Percentiles rank a stretch among this genome's conserved stretches.
Conservation (phyloP, 1,140 invertebrate genomes). For the Microvelia longipes region DNA sequence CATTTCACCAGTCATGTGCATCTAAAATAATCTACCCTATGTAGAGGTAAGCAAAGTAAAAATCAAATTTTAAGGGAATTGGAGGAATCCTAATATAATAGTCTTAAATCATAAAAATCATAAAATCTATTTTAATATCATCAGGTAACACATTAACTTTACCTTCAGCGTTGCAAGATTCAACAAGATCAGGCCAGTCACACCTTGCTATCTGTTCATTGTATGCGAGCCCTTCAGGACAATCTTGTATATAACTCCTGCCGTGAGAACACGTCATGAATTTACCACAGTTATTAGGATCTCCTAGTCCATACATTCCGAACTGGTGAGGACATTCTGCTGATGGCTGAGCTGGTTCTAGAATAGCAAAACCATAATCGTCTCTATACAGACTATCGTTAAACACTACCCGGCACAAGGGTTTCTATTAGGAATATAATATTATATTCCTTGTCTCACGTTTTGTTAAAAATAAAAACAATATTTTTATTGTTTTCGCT, state of each 20-base stretch:
- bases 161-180: constrained; percentile 61
- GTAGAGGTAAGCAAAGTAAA: no score
- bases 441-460: background rate
- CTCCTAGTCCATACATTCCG: constrained; percentile 61
- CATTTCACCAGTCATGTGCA: no score
- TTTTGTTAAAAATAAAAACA: background rate
- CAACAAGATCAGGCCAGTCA: constrained; percentile 72
- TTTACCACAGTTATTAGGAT: constrained; percentile 54
- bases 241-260: constrained; percentile 43
- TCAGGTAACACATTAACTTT: no score
- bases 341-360: constrained; percentile 45
- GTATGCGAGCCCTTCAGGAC: constrained; percentile 73
- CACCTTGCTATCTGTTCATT: constrained; percentile 58
- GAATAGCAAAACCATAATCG: constrained; percentile 32
- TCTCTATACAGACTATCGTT: background rate
- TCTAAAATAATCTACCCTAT: no score
- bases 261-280: constrained; percentile 75
- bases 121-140: no score
- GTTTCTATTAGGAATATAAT: background rate
- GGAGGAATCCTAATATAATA: no score
- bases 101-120: no score
- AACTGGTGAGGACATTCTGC: constrained; percentile 70
- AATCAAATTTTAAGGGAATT: no score
- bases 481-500: background rate
- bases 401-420: background rate